phyloP scores from a whole-genome alignment of 1,140 invertebrate species.

The Mylabris phalerata region DNA sequence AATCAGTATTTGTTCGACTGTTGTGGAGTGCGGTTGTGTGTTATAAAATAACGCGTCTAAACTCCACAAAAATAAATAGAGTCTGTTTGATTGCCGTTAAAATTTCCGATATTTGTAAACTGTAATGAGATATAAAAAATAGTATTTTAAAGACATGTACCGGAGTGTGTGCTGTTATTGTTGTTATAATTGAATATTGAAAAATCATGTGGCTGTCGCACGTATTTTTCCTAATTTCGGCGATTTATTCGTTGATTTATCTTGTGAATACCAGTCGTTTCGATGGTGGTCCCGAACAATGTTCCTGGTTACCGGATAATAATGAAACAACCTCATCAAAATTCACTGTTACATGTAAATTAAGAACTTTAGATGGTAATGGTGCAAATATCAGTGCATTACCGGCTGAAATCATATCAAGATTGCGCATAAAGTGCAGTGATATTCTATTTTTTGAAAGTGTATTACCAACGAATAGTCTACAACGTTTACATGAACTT shows the following conservation, averaged over 20 bases:
- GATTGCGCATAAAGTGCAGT: slow-evolving; percentile 66
- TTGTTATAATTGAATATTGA: no score
- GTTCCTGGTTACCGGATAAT: slow-evolving; percentile 53
- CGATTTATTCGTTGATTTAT: slow-evolving; percentile 2
- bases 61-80: background rate
- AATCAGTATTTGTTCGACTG: slow-evolving; percentile 30
- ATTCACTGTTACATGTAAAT: slow-evolving; percentile 54
- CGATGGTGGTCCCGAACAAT: slow-evolving; percentile 40
- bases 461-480: slow-evolving; percentile 60
- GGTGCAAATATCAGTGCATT: slow-evolving; percentile 51
- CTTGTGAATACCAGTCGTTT: slow-evolving; percentile 15
- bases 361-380: slow-evolving; percentile 63
- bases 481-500: slow-evolving; percentile 65
- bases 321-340: slow-evolving; percentile 51
- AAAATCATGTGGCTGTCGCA: slow-evolving; percentile 22
- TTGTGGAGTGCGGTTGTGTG: slow-evolving; percentile 19
- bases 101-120: no score
- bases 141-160: no score
- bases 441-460: slow-evolving; percentile 75
- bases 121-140: no score
- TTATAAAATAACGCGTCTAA: background rate
- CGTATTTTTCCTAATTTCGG: slow-evolving; percentile 18
- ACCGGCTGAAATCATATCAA: slow-evolving; percentile 61
- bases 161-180: no score
- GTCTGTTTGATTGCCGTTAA: no score